phyloP scores from a whole-genome alignment of 1,140 invertebrate species.

The Drosophila orena region DNA sequence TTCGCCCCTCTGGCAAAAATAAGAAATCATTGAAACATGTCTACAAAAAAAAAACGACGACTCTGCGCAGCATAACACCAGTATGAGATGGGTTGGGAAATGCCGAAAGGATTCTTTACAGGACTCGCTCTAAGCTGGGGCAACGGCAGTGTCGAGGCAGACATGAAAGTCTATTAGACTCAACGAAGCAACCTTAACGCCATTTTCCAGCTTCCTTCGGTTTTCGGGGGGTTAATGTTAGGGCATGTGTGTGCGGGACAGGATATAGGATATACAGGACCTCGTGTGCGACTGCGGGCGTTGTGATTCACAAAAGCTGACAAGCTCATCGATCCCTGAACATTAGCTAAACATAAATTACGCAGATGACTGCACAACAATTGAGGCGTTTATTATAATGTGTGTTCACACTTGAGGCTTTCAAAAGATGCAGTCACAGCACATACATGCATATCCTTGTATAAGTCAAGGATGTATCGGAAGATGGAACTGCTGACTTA shows the following conservation, averaged over 20 bases:
- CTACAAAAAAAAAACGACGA: conserved; percentile 45
- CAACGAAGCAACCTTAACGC: conserved; percentile 82
- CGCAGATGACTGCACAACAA: conserved; percentile 83
- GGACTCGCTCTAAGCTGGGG: conserved; percentile 68
- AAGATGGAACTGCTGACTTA: not conserved
- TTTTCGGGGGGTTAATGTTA: conserved; percentile 64
- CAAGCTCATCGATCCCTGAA: conserved; percentile 86
- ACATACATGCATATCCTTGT: not conserved
- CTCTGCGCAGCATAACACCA: conserved; percentile 29
- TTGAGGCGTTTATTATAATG: conserved; percentile 85
- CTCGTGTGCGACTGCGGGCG: conserved; percentile 40
- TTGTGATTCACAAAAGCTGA: conserved; percentile 82
- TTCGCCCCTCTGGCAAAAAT: conserved; percentile 72
- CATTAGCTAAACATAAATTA: conserved; percentile 85
- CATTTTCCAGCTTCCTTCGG: conserved; percentile 70
- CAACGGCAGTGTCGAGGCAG: conserved; percentile 67
- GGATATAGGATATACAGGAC: conserved; percentile 34
- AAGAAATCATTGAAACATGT: conserved; percentile 83
- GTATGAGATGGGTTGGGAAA: conserved; percentile 31
- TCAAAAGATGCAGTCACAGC: conserved; percentile 49
- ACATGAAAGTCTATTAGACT: conserved; percentile 83
- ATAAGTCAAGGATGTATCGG: too few relatives aligned
- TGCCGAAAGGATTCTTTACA: conserved; percentile 68
- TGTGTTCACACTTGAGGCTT: conserved; percentile 84
- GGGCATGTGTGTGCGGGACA: conserved; percentile 38